These are phyloP conservation scores for Limosa lapponica DNA, from an alignment of 2,797 vertebrate genomes.

Conservation along the genomic window DNA sequence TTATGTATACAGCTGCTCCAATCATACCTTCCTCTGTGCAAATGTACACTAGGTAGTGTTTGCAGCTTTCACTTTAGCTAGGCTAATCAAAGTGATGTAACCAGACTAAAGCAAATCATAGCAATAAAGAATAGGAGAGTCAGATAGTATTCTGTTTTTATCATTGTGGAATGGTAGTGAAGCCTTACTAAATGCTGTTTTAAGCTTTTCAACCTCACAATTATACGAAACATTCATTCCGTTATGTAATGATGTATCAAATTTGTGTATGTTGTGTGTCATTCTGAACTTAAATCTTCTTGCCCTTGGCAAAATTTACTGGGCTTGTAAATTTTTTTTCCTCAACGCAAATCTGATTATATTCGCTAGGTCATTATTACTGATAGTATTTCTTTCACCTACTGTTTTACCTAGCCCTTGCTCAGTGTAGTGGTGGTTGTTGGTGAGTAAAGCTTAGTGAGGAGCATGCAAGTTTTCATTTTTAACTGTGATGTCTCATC, in stretches of 20 bases:
- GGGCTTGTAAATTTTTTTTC: background rate
- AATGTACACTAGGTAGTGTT: background rate
- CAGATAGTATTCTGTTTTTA: background rate
- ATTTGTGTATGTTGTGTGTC: background rate
- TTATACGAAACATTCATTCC: background rate
- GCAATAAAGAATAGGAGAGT: background rate
- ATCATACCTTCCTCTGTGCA: background rate
- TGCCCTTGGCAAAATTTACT: background rate
- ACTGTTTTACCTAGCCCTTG: background rate
- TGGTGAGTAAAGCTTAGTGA: background rate
- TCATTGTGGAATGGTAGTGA: background rate
- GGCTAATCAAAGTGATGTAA: background rate
- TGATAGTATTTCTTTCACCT: background rate
- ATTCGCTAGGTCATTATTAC: accelerated
- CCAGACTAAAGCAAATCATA: background rate
- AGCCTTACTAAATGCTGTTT: background rate
- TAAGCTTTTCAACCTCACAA: background rate
- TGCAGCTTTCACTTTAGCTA: background rate
- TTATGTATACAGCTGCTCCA: background rate
- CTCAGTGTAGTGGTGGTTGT: background rate
- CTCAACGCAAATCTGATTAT: background rate
- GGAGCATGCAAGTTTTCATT: background rate
- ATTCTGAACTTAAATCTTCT: background rate
- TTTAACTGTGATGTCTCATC: background rate
- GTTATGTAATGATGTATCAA: background rate